A percentile compares a stretch with the other conserved stretches of the same genome.
Evolutionary conservation across 2,888 invertebrate species (phyloP).

Genomic region (Ophonus ardosiacus): DNA sequence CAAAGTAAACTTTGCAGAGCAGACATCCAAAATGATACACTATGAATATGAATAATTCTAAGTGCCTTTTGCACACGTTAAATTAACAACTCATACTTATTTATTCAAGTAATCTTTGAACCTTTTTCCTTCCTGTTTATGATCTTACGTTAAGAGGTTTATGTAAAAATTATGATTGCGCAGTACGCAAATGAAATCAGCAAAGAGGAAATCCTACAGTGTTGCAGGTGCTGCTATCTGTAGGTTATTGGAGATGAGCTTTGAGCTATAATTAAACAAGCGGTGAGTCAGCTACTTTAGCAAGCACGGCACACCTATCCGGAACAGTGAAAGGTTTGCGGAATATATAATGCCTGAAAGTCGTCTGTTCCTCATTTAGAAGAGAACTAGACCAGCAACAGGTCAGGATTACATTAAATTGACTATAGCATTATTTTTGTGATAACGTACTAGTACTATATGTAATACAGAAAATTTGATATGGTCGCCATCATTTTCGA

Average conservation of each 20-base stretch:
- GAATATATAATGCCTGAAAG: constrained; percentile 25
- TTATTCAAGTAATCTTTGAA: not conserved
- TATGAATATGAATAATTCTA: not conserved
- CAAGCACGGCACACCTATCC: constrained; percentile 18
- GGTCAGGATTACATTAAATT: not conserved
- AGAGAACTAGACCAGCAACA: not conserved
- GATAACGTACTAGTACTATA: too few relatives aligned
- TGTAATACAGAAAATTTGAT: too few relatives aligned
- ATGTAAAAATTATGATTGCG: not conserved
- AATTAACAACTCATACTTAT: not conserved
- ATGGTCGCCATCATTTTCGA: too few relatives aligned
- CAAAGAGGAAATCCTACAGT: constrained; percentile 16
- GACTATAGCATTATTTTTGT: too few relatives aligned
- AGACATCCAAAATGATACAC: too few relatives aligned
- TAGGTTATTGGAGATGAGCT: constrained; percentile 16
- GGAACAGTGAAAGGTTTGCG: constrained; percentile 27
- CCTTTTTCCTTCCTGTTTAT: not conserved
- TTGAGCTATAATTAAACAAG: not conserved
- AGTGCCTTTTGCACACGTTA: too few relatives aligned
- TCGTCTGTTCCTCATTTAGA: not conserved
- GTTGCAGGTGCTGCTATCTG: not conserved
- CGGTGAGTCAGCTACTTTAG: not conserved
- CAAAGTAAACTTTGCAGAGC: too few relatives aligned
- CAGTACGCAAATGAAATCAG: not conserved
- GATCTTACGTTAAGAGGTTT: not conserved